A percentile compares a stretch with the other conserved stretches of the same genome.
These are phyloP conservation scores for Athrips mouffetella DNA, from an alignment of 2,888 invertebrate species.

Conservation along the genomic window DNA sequence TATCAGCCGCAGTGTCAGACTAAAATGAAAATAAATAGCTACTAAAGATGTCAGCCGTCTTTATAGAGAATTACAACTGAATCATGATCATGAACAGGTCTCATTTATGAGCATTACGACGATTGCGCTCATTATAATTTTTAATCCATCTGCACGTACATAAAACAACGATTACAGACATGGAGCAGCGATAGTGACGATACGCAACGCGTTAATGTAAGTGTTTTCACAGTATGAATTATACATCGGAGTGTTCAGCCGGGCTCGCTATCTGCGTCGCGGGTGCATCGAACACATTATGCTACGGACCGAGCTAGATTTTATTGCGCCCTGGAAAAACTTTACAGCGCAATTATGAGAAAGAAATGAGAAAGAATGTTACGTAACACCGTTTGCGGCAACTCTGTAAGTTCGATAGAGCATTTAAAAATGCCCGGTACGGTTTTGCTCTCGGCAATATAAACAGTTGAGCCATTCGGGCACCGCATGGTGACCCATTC, in stretches of 20 bases:
- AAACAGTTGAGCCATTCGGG: background rate
- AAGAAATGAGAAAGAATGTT: background rate
- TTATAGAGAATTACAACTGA: conserved; percentile 6
- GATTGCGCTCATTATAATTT: conserved; percentile 39
- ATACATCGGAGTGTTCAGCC: conserved; percentile 42
- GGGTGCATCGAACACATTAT: conserved; percentile 51
- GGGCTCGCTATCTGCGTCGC: conserved; percentile 44
- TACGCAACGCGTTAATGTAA: conserved; percentile 55
- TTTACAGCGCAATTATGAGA: conserved; percentile 12
- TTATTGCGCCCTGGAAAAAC: conserved; percentile 31
- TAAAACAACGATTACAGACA: conserved; percentile 48
- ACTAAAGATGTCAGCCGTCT: background rate
- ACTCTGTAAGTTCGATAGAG: background rate
- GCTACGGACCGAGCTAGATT: conserved; percentile 39
- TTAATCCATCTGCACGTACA: conserved; percentile 40
- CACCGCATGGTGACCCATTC: conserved; percentile 1
- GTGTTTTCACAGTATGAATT: conserved; percentile 58
- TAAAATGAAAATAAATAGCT: conserved; percentile 7
- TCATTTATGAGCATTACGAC: conserved; percentile 6
- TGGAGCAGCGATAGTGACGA: conserved; percentile 40
- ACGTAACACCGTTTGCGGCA: background rate
- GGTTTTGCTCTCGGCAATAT: background rate
- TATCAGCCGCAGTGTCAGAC: background rate
- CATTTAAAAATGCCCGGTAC: background rate
- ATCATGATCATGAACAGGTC: conserved; percentile 6